phyloP scores from a whole-genome alignment of 1,140 invertebrate genomes.

The Trachymyrmex cornetzi region DNA sequence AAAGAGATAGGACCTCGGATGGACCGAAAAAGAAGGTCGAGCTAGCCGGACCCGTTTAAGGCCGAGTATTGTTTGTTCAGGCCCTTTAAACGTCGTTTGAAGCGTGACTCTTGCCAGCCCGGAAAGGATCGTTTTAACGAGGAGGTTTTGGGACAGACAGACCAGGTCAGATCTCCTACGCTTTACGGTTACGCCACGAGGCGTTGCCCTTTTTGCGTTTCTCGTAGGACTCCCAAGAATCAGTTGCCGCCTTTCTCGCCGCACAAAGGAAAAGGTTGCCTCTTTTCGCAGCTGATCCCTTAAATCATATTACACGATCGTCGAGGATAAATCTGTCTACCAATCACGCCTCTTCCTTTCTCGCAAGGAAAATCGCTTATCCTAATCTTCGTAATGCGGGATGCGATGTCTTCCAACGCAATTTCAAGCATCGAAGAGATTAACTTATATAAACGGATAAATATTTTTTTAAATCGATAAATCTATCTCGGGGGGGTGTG shows the following conservation, averaged over 20 bases:
- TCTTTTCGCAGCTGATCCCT: slow-evolving; percentile 62
- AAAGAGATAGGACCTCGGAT: background rate
- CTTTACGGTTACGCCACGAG: slow-evolving; percentile 65
- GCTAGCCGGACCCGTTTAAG: slow-evolving; percentile 32
- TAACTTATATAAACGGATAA: slow-evolving; percentile 4
- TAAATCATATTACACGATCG: slow-evolving; percentile 68
- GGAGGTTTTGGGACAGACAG: slow-evolving; percentile 71
- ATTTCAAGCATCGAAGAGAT: background rate
- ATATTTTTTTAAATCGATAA: slow-evolving; percentile 28
- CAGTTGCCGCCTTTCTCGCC: slow-evolving; percentile 9
- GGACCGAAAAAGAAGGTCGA: slow-evolving; percentile 3
- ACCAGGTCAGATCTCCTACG: slow-evolving; percentile 72
- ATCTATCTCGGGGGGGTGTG: background rate
- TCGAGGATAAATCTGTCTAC: slow-evolving; percentile 36
- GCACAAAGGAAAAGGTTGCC: slow-evolving; percentile 56
- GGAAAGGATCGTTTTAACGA: slow-evolving; percentile 79
- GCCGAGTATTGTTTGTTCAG: slow-evolving; percentile 73
- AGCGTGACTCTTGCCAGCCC: slow-evolving; percentile 75
- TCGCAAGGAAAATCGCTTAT: slow-evolving; percentile 2
- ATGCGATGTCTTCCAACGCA: background rate
- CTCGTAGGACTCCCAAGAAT: slow-evolving; percentile 42
- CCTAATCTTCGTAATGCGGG: background rate
- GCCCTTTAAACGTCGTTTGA: slow-evolving; percentile 79
- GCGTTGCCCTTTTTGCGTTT: slow-evolving; percentile 65
- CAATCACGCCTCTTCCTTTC: slow-evolving; percentile 11